Evolutionary conservation across 2,888 invertebrate species (phyloP), one percentile per base, ranked within the genome.

Genomic region (Erynnis tages): DNA sequence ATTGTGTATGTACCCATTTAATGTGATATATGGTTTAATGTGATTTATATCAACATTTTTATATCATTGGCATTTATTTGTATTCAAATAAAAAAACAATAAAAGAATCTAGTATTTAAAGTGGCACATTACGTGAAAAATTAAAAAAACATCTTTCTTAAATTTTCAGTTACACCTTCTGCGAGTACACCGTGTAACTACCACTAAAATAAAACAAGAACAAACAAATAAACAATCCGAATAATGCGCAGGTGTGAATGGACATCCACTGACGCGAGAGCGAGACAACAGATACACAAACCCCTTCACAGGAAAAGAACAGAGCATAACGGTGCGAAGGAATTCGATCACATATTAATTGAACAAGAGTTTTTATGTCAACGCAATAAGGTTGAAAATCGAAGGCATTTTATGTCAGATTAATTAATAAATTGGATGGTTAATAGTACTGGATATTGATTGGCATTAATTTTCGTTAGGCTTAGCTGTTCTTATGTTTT

Each of bases 241-340:
- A 74, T 80, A 77, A 80, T 76, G 75, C 64, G 75, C 84, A 82
- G 83, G 84, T 84, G 84, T 83, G 81, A 84, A 84, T 78, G 73
- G 69, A 73, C 77, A 75, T 71, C 57, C 72, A 72, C 73, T 73
- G 78, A 72, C 60, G 73, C 57, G 80, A 55, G 75, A 89, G 61
- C 57, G 76, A 69, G 86, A 85, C 46, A 54, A 55, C 59, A 59
- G 56, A 38, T 38, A 69, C 61, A 65, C 54, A 45, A 16, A 19
- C 5, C 27, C 25, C 44, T 7, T 14, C 23, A 4, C 5, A 0
- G 27, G 27, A 50, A 32, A 50, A 19, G 34, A 34, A 43, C 13
- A 5, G 21, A 21, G 4, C 5, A 21, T 23, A 19, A 34, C 17
- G n/a, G 41, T 4, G 10, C 27, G 4, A 17, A 50, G 34, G 49